phyloP scores from a whole-genome alignment of 1,140 invertebrate genomes.

The Cherax destructor region DNA sequence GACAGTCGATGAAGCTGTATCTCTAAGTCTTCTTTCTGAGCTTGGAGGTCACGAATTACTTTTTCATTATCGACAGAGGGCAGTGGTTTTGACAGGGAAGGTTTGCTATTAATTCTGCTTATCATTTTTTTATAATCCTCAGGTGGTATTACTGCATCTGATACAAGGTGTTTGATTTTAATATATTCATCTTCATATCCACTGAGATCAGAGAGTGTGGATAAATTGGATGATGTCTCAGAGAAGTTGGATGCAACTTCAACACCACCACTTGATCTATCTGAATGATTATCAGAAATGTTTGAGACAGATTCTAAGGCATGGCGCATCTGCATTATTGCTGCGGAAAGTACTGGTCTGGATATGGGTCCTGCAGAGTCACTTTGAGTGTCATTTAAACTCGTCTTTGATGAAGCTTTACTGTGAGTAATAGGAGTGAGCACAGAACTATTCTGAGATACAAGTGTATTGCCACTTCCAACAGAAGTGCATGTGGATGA shows the following conservation, averaged over 20 bases:
- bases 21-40: conserved; percentile 63
- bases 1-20: conserved; percentile 64
- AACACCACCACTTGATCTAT: conserved; percentile 28
- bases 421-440: conserved; percentile 23
- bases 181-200: conserved; percentile 69
- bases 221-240: conserved; percentile 66
- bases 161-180: conserved; percentile 57
- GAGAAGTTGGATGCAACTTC: conserved; percentile 48
- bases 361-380: conserved; percentile 38
- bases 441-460: conserved; percentile 46
- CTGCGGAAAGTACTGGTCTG: conserved; percentile 26
- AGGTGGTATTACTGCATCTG: conserved; percentile 50
- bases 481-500: conserved; percentile 40
- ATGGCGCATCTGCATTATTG: conserved; percentile 36
- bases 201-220: conserved; percentile 67
- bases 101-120: conserved; percentile 37
- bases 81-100: conserved; percentile 18
- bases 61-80: conserved; percentile 53
- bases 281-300: conserved; percentile 45
- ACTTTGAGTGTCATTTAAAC: conserved; percentile 31
- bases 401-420: conserved; percentile 19
- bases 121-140: conserved; percentile 53
- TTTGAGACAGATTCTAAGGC: conserved; percentile 27
- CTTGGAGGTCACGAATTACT: conserved; percentile 50
- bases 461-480: conserved; percentile 33